Conservation (phyloP, 2,113 vertebrate genomes). For the Brachypteracias leptosomus region DNA sequence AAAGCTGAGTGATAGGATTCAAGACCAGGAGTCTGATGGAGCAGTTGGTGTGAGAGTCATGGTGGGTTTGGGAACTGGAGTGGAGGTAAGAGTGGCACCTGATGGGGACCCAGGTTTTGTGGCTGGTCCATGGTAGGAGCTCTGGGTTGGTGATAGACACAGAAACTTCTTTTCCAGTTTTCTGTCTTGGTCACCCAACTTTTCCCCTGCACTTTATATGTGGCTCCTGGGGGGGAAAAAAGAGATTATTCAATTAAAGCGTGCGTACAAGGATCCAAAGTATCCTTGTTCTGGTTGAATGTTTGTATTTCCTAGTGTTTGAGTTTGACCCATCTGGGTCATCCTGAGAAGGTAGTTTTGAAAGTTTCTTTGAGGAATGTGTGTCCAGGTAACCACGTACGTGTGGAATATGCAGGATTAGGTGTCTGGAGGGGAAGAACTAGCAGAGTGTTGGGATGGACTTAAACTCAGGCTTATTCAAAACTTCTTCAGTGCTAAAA, state of each 20-base stretch:
- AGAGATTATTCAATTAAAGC: neutral
- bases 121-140: neutral
- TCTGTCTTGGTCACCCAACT: too few species aligned
- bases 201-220: neutral
- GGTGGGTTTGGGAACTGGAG: neutral
- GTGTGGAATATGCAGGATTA: neutral
- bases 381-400: neutral
- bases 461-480: neutral
- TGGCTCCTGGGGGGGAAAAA: neutral
- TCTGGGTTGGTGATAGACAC: fast-evolving
- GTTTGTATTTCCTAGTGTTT: neutral
- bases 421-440: neutral
- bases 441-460: neutral
- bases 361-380: neutral
- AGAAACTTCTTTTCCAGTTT: neutral
- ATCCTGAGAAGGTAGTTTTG: neutral
- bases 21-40: neutral
- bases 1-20: neutral
- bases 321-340: fast-evolving
- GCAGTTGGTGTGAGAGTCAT: neutral
- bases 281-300: neutral
- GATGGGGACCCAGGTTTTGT: neutral
- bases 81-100: neutral
- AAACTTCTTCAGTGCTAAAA: neutral
- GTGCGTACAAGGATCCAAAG: too few species aligned